These are phyloP conservation scores for Hypotaenidia okinawae DNA, from an alignment of 2,797 vertebrate genomes.

Conservation along the genomic window DNA sequence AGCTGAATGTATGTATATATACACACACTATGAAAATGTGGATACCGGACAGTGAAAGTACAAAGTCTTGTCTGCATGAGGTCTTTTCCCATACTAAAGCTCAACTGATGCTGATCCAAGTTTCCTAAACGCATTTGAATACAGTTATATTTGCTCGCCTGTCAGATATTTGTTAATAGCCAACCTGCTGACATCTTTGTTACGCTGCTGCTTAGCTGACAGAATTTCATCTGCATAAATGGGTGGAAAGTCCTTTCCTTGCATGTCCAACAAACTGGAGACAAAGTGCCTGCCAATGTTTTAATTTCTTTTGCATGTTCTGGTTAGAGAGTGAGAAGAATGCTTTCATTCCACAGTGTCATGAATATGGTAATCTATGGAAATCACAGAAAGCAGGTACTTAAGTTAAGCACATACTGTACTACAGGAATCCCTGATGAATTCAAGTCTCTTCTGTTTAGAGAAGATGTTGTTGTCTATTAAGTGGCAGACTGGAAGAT, in stretches of 20 bases:
- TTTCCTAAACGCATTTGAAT: conserved; percentile 49
- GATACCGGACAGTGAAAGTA: neutral
- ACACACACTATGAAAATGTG: neutral
- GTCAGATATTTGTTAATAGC: conserved; percentile 73
- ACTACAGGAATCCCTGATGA: conserved; percentile 83
- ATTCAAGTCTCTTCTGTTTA: conserved; percentile 81
- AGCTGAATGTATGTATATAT: neutral
- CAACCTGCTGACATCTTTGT: conserved; percentile 70
- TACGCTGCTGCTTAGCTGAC: conserved; percentile 72
- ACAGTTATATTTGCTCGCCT: conserved; percentile 56
- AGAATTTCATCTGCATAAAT: conserved; percentile 82
- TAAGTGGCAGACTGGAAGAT: conserved; percentile 83
- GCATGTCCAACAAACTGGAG: conserved; percentile 82
- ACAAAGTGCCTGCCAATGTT: conserved; percentile 85
- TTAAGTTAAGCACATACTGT: conserved; percentile 86
- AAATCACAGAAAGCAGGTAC: conserved; percentile 86
- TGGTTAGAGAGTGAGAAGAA: conserved; percentile 80
- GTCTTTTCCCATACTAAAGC: conserved; percentile 3
- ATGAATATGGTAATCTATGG: conserved; percentile 92
- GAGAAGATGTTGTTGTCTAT: conserved; percentile 81
- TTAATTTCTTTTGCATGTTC: conserved; percentile 85
- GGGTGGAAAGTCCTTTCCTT: conserved; percentile 78
- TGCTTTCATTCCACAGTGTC: conserved; percentile 82
- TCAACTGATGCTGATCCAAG: neutral
- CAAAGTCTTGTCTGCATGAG: neutral